These are phyloP conservation scores for Onychomys torridus DNA, from an alignment of 2,797 vertebrate genomes.

Conservation along the genomic window DNA sequence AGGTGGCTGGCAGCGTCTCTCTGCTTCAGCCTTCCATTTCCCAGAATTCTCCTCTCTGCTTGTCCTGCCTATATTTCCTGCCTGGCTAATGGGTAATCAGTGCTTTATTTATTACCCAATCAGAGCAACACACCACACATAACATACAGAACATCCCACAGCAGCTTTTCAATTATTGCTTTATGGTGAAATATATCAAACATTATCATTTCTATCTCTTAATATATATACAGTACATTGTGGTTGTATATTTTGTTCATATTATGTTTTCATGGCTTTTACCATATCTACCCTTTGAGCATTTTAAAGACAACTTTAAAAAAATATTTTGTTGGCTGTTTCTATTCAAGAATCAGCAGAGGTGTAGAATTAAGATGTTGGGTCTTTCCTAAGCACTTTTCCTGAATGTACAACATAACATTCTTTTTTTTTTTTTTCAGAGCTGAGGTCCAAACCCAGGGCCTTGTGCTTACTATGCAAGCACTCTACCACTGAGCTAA, in stretches of 20 bases:
- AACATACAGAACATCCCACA: too few species aligned
- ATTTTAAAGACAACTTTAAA: background rate
- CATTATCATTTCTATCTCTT: background rate
- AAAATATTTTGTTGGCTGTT: background rate
- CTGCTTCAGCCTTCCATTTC: too few species aligned
- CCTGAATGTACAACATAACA: accelerated
- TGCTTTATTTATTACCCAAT: too few species aligned
- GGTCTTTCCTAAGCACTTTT: background rate
- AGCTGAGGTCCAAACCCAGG: too few species aligned
- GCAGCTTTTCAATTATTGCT: background rate
- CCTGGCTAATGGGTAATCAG: too few species aligned
- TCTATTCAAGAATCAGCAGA: background rate
- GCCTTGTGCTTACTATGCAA: too few species aligned
- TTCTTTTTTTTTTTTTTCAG: too few species aligned
- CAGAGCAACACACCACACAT: too few species aligned
- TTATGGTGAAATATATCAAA: background rate
- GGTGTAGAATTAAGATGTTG: background rate
- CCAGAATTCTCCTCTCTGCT: too few species aligned
- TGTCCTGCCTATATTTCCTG: too few species aligned
- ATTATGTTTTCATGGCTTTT: background rate
- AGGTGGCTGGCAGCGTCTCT: too few species aligned
- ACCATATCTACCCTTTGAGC: background rate
- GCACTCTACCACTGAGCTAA: too few species aligned
- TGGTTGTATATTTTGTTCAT: background rate
- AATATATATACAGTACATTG: background rate